These are phyloP conservation scores for Selenia dentaria DNA, from an alignment of 2,888 invertebrate species.

Conservation along the genomic window DNA sequence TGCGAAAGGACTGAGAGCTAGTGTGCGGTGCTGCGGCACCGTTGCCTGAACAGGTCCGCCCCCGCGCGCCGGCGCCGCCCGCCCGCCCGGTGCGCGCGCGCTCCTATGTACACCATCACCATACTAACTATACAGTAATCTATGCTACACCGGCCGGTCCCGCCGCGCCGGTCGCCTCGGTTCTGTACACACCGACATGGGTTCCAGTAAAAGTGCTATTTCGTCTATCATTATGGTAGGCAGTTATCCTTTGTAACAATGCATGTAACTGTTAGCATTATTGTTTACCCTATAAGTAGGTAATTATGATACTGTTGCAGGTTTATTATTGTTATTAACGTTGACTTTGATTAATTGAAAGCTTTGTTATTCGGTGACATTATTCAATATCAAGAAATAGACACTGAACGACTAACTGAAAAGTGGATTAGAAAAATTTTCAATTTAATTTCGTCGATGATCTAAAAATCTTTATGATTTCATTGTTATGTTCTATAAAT, in stretches of 20 bases:
- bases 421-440: too few relatives aligned
- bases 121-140: constrained; percentile 33
- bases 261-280: constrained; percentile 29
- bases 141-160: constrained; percentile 23
- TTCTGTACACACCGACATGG: constrained; percentile 51
- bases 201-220: constrained; percentile 81
- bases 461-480: too few relatives aligned
- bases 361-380: too few relatives aligned
- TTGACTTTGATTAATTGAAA: neutral
- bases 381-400: too few relatives aligned
- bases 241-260: constrained; percentile 42
- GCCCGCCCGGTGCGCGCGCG: constrained; percentile 62
- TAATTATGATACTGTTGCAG: constrained; percentile 35
- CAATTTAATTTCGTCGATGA: too few relatives aligned
- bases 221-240: constrained; percentile 58
- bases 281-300: constrained; percentile 41
- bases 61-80: constrained; percentile 68
- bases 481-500: too few relatives aligned
- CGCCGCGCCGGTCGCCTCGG: constrained; percentile 35
- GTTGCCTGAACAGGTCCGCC: constrained; percentile 82
- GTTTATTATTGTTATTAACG: constrained; percentile 18
- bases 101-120: constrained; percentile 39
- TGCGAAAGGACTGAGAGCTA: constrained; percentile 78
- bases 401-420: too few relatives aligned
- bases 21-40: constrained; percentile 80